phyloP scores from a whole-genome alignment of 2,888 invertebrate species.

The Linnaemya vulpina region DNA sequence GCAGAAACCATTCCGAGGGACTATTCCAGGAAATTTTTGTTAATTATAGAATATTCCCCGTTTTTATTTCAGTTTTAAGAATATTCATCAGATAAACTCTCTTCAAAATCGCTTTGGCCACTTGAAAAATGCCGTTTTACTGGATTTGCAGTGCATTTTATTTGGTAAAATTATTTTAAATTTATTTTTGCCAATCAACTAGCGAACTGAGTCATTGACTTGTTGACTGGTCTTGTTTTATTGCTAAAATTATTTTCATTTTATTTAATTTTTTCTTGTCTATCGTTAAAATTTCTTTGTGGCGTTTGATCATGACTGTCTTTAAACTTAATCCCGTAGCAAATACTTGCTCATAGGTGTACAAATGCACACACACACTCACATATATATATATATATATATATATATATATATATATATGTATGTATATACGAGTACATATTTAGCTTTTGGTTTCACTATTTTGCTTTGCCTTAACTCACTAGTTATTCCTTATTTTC shows the following conservation, averaged over 20 bases:
- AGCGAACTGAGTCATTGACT: conserved; percentile 34
- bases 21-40: no score
- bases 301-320: conserved; percentile 21
- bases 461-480: background rate
- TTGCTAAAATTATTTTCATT: background rate
- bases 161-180: background rate
- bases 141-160: background rate
- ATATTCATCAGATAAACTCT: background rate
- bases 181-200: background rate
- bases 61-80: no score
- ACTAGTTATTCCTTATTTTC: conserved; percentile 4
- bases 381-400: no score
- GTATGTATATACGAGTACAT: background rate
- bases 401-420: no score
- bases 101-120: background rate
- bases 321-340: conserved; percentile 12
- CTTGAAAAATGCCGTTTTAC: background rate
- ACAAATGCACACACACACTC: no score
- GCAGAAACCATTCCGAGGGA: no score
- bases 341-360: no score
- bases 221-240: conserved; percentile 26
- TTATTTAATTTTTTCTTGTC: background rate
- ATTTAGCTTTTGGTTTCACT: conserved; percentile 4
- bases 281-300: conserved; percentile 1
- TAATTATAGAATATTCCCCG: no score